Conservation (phyloP, 2,888 invertebrate genomes). For the Agrotis segetum region DNA sequence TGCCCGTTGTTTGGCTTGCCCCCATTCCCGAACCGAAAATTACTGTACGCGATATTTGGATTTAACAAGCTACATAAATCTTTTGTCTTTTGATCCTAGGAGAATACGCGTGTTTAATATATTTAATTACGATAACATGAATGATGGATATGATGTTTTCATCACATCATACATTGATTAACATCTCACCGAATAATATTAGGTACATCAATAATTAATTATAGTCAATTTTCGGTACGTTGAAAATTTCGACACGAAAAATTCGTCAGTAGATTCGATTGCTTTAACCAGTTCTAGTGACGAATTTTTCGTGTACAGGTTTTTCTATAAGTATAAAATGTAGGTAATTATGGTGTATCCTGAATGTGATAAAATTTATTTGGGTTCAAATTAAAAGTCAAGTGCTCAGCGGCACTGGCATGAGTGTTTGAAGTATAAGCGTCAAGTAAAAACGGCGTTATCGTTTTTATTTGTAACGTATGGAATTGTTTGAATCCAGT, state of each 20-base stretch:
- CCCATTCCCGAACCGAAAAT: neutral
- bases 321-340: too few species aligned
- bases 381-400: neutral
- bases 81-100: neutral
- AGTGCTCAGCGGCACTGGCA: neutral
- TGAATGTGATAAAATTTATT: neutral
- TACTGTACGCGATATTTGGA: neutral
- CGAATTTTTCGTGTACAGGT: too few species aligned
- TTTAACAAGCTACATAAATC: neutral
- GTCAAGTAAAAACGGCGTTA: too few species aligned
- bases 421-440: too few species aligned
- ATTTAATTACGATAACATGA: constrained; percentile 12
- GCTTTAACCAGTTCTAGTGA: too few species aligned
- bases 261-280: too few species aligned
- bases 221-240: neutral
- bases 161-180: constrained; percentile 14
- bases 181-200: neutral
- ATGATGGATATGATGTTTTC: neutral
- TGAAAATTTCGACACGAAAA: neutral
- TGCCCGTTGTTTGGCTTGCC: neutral
- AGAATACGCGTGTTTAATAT: neutral
- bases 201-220: neutral
- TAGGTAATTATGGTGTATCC: neutral
- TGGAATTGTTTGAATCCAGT: too few species aligned
- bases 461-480: too few species aligned